Percentiles rank a stretch among this genome's conserved stretches.
Evolutionary conservation across 2,113 vertebrate genomes (phyloP).

Genomic region (Ictalurus punctatus): DNA sequence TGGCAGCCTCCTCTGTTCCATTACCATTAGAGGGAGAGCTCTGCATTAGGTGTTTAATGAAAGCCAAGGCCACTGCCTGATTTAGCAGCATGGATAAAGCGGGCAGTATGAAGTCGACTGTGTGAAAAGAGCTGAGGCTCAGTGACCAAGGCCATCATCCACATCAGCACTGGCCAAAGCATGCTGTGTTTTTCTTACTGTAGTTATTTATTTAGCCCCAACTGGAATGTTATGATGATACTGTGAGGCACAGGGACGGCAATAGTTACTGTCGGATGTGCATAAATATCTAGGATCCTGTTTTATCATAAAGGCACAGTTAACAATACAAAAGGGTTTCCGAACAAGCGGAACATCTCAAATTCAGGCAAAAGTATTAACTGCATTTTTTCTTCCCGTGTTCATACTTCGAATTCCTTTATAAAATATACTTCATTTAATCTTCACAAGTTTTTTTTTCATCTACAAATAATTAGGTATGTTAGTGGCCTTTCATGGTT

Average conservation of each 20-base stretch:
- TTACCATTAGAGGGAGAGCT: conserved; percentile 77
- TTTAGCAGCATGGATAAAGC: conserved; percentile 60
- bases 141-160: not conserved
- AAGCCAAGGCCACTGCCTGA: conserved; percentile 71
- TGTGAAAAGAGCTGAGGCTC: conserved; percentile 2
- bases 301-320: not conserved
- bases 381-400: not conserved
- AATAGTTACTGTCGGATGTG: not conserved
- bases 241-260: not conserved
- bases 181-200: not conserved
- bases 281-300: not conserved
- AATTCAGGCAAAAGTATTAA: not conserved
- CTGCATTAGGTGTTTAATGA: conserved; percentile 79
- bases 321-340: not conserved
- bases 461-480: conserved; percentile 18
- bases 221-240: not conserved
- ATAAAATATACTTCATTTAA: not conserved
- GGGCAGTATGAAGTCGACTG: conserved; percentile 23
- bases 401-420: not conserved
- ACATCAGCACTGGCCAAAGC: not conserved
- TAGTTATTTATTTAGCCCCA: not conserved
- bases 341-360: not conserved
- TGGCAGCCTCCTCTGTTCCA: conserved; percentile 64
- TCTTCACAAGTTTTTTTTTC: not conserved
- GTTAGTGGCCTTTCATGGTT: conserved; percentile 16